Evolutionary conservation across 2,888 invertebrate species (phyloP).

Genomic region (Antheraea yamamai): DNA sequence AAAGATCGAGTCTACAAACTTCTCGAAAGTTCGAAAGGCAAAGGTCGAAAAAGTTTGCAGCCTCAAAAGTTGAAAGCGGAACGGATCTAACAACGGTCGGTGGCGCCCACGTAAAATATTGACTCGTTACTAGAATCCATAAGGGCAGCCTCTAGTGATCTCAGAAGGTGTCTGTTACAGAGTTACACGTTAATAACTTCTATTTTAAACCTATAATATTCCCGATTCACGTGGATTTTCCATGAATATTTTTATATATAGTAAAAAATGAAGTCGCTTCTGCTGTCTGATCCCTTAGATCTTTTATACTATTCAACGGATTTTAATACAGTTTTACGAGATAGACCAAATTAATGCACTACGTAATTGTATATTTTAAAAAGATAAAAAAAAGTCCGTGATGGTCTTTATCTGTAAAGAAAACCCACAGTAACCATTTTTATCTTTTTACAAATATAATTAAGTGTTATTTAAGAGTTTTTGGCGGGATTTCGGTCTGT

Average conservation of each 20-base stretch:
- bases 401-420: too few species aligned
- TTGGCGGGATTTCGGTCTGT: too few species aligned
- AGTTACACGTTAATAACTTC: constrained; percentile 33
- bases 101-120: constrained; percentile 64
- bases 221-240: not conserved
- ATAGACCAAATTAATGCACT: too few species aligned
- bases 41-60: constrained; percentile 27
- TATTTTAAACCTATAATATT: constrained; percentile 5
- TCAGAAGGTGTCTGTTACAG: constrained; percentile 23
- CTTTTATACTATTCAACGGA: too few species aligned
- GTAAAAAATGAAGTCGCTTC: too few species aligned
- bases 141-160: constrained; percentile 32
- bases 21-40: constrained; percentile 18
- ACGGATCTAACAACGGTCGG: constrained; percentile 37
- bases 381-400: too few species aligned
- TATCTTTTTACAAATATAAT: too few species aligned
- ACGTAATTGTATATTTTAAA: too few species aligned
- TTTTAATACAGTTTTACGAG: too few species aligned
- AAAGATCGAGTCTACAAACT: constrained; percentile 21
- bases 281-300: too few species aligned
- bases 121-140: constrained; percentile 49
- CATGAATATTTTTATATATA: not conserved
- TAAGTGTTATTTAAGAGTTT: too few species aligned
- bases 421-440: too few species aligned
- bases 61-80: constrained; percentile 39